Conservation (phyloP, 2,888 invertebrate species). For the Acleris emargana region DNA sequence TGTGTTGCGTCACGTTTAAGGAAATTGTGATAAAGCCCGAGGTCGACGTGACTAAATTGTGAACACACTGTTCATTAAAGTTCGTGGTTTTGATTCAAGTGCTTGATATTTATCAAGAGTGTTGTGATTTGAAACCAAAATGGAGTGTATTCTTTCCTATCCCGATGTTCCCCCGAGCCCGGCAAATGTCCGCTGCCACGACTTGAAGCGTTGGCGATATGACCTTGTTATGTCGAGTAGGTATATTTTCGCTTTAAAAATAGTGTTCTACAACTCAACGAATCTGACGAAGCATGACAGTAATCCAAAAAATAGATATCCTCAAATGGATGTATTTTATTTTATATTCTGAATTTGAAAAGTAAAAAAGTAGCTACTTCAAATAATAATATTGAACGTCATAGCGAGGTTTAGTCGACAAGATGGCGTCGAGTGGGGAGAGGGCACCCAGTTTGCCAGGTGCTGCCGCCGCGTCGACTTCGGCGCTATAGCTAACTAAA, state of each 20-base stretch:
- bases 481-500: conserved; percentile 84
- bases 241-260: conserved; percentile 69
- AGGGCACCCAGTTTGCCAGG: conserved; percentile 83
- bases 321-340: conserved; percentile 13
- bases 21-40: conserved; percentile 82
- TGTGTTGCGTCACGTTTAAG: conserved; percentile 83
- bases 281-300: not conserved
- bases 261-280: not conserved
- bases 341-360: conserved; percentile 47
- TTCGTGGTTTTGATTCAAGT: conserved; percentile 55
- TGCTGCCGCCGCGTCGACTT: conserved; percentile 85
- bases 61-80: conserved; percentile 66
- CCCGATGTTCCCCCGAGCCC: conserved; percentile 77
- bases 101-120: conserved; percentile 57
- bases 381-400: conserved; percentile 81
- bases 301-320: too few relatives aligned
- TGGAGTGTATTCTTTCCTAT: conserved; percentile 69
- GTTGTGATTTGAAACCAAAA: conserved; percentile 61
- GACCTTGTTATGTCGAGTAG: conserved; percentile 79
- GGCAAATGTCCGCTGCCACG: conserved; percentile 78
- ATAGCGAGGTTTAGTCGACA: conserved; percentile 75
- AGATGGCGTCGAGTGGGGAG: conserved; percentile 83
- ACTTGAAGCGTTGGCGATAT: conserved; percentile 74
- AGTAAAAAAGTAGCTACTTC: conserved; percentile 56
- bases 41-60: conserved; percentile 81